Percentiles rank a stretch among this genome's conserved stretches.
phyloP scores from a whole-genome alignment of 2,888 invertebrate species.

The Therioaphis trifolii region DNA sequence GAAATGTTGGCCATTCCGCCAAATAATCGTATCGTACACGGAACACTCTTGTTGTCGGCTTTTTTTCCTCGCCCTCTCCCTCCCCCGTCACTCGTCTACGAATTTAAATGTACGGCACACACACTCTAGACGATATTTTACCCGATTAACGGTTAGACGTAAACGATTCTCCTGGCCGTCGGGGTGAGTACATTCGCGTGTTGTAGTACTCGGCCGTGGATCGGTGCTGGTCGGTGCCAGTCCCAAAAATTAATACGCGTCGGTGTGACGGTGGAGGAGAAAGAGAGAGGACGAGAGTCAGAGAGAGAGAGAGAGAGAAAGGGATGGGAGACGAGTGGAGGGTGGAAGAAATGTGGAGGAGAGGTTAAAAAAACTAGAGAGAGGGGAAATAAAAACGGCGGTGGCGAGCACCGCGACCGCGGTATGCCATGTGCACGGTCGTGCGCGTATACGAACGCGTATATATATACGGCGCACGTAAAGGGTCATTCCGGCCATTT shows the following conservation, averaged over 20 bases:
- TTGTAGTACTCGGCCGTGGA: slow-evolving; percentile 42
- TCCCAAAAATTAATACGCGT: slow-evolving; percentile 41
- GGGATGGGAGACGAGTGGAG: too few species aligned
- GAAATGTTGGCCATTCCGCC: background rate
- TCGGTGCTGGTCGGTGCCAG: slow-evolving; percentile 59
- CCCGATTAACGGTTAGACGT: background rate
- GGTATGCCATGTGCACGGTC: too few species aligned
- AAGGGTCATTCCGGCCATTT: slow-evolving; percentile 56
- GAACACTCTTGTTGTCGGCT: background rate
- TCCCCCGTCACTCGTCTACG: background rate
- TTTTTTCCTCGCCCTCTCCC: background rate
- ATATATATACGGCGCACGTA: too few species aligned
- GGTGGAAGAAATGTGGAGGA: background rate
- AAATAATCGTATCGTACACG: background rate
- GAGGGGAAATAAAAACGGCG: slow-evolving; percentile 11
- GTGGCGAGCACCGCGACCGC: slow-evolving; percentile 48
- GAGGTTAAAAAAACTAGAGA: too few species aligned
- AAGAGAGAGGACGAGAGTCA: background rate
- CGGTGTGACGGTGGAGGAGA: background rate
- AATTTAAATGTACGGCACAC: slow-evolving; percentile 15
- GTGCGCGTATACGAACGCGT: too few species aligned
- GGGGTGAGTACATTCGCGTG: slow-evolving; percentile 38
- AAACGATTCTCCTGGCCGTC: background rate
- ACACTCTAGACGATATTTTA: too few species aligned
- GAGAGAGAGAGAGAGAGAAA: background rate